Evolutionary conservation across 2,113 vertebrate species (phyloP).

Genomic region (Sarotherodon lohbergeri): DNA sequence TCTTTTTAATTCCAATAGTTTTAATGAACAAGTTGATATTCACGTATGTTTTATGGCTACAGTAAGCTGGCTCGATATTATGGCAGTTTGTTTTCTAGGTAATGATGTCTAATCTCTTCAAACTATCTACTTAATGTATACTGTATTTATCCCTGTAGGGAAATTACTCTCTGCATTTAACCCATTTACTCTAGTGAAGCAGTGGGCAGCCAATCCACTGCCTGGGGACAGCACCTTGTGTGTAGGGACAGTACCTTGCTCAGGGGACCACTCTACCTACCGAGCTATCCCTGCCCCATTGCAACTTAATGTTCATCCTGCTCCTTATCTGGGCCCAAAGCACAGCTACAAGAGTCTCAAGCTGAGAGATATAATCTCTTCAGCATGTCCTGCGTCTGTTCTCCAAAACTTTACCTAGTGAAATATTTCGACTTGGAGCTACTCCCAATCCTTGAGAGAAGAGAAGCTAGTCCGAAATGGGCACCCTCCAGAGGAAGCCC

Average conservation of each 20-base stretch:
- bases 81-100: neutral
- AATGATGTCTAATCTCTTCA: no score
- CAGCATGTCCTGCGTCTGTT: neutral
- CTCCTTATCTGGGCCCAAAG: neutral
- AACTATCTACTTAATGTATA: no score
- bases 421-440: neutral
- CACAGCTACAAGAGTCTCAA: neutral
- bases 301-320: neutral
- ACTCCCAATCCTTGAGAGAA: neutral
- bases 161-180: no score
- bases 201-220: no score
- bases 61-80: neutral
- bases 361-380: neutral
- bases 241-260: no score
- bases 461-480: neutral
- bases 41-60: neutral
- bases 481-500: neutral
- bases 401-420: neutral
- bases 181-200: no score
- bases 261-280: no score
- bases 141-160: no score
- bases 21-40: neutral
- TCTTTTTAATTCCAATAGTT: neutral
- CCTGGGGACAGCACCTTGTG: no score
- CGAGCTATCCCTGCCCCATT: no score